Evolutionary conservation across 2,113 vertebrate species (phyloP), one percentile per base, ranked within the genome.

Genomic region (Notarius lentiginosus): DNA sequence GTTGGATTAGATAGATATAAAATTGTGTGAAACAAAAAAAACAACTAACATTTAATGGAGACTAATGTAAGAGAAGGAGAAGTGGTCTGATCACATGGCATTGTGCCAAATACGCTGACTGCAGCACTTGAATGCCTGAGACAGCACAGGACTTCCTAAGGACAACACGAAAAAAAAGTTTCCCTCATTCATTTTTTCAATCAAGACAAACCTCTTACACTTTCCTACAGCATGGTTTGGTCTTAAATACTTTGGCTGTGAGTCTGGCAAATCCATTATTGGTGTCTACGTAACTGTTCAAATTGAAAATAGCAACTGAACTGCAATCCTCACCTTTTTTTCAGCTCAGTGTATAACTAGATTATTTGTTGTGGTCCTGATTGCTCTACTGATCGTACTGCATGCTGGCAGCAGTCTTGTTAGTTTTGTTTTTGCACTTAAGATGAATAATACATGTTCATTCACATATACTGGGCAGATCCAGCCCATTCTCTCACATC

Each of bases 361-460:
- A 53, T 79, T n/a, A 76, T 18, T 41, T 34, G 41, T 55, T 63
- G n/a, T 63, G 49, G 9, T 63, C 63, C 51, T 84, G 75, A 63
- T 30, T 20, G 70, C 30, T 63, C 34, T 8, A n/a, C 1, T 66
- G 7, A 53, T 41, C 8, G 55, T 75, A 81, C 20, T 83, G 14
- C 49, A n/a, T 63, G n/a, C n/a, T n/a, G 49, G 41, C 60, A 55
- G 27, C 14, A 53, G 8, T 24, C 80, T 90, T 88, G 55, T 81
- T 61, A 24, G 20, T 55, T 89, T 88, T 90, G 84, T 84, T 90
- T 66, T 81, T 89, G 90, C 88, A 30, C 89, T 92, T 91, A 91
- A 91, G 90, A 87, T 92, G 93, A 88, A 92, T 92, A 91, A 94
- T 79, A 93, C 92, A 92, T 92, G 90, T 92, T 92, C 89, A 82